These are phyloP conservation scores for Pitangus sulphuratus DNA, from an alignment of 2,797 vertebrate genomes.

Conservation along the genomic window DNA sequence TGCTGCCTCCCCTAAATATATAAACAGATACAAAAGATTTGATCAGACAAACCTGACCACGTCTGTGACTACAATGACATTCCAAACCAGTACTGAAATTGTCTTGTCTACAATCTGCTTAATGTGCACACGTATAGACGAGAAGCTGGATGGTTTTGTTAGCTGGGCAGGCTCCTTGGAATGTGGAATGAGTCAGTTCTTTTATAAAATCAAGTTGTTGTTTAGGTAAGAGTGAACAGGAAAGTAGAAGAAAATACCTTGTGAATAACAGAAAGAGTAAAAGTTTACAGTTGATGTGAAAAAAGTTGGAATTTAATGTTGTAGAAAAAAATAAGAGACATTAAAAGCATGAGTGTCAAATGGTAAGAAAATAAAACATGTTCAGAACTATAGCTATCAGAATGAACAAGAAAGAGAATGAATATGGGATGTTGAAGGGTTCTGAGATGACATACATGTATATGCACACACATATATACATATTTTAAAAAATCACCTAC, in stretches of 20 bases:
- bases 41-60: background rate
- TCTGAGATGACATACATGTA: background rate
- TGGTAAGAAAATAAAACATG: background rate
- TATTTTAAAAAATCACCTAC: background rate
- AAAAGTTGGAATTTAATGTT: background rate
- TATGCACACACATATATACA: rapidly evolving
- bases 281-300: background rate
- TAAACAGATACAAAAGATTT: background rate
- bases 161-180: background rate
- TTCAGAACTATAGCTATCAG: background rate
- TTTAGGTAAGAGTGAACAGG: background rate
- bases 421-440: background rate
- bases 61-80: background rate
- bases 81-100: background rate
- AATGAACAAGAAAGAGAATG: background rate
- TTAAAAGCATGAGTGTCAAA: background rate
- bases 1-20: background rate
- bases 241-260: background rate
- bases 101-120: background rate
- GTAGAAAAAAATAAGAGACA: background rate
- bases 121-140: background rate
- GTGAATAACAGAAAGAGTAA: background rate
- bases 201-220: background rate
- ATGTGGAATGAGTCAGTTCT: background rate
- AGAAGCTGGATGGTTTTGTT: background rate